Base-by-base conservation (phyloP, 92 coral and sea anemone genomes). In the Desmophyllum pertusum region DNA sequence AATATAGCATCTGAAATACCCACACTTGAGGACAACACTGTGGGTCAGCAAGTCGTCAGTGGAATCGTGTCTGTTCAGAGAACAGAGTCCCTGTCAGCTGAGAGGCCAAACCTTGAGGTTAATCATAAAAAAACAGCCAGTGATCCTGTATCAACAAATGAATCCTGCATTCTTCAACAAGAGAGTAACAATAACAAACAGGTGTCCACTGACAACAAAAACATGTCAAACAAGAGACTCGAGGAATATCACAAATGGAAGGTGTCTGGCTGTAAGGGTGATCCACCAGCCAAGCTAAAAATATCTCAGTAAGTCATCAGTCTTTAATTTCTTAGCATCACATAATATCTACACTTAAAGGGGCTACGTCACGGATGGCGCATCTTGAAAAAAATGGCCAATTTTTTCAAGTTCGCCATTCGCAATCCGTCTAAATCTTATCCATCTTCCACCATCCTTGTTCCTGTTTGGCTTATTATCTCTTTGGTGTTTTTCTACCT, bases 221-320 rank as follows among this genome's bases (percentile, higher is more conserved):
- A 80, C 36, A 18, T 36, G 17, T 50, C 77, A 5, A 80, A 67
- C n/a, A 82, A 59, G 40, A 82, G 43, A 19, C 65, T 94, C 33
- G 92, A 91, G 73, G 98, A 90, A 39, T 94, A 94, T 62, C 95
- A 94, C 87, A 91, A 89, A 52, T 94, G 98, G 98, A 92, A 90
- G 46, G 82, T 94, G 85, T 73, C 92, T 43, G 98, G 98, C 1
- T 84, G 93, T 9, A 89, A 88, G 81, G 98, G 98, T 0, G 92
- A 92, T 51, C 98, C 98, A 37, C 98, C 98, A 17, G 88, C 98
- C 67, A 89, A 92, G 65, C 77, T 94, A 36, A 94, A 94, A 82
- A 89, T 94, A 63, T 94, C 98, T n/a, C 98, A 92, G 98, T 94
- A 76, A 87, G 98, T 89, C 81, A 18, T 75, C 29, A 19, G 6